A percentile compares a stretch with the other conserved stretches of the same genome.
Conservation (phyloP, 2,888 invertebrate species). For the Macrophya annulata region DNA sequence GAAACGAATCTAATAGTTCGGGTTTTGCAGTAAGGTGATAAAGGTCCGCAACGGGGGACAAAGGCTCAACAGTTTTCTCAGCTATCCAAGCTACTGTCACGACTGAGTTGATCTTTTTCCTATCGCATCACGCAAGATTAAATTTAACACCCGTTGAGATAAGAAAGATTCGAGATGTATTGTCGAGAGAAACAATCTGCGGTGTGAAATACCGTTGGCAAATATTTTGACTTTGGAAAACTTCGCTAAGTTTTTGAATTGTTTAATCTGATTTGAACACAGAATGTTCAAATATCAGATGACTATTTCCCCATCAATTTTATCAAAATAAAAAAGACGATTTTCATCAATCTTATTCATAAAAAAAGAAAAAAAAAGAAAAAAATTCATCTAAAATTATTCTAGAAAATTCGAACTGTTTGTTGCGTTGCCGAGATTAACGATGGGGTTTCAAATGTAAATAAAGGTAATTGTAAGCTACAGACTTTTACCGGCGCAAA, state of each 20-base stretch:
- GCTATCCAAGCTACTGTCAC: constrained; percentile 20
- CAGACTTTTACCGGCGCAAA: constrained; percentile 42
- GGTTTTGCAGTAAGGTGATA: background rate
- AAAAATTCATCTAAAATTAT: constrained; percentile 11
- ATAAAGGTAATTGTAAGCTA: constrained; percentile 46
- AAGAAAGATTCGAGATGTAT: constrained; percentile 33
- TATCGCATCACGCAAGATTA: constrained; percentile 51
- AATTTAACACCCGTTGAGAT: constrained; percentile 51
- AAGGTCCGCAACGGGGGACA: constrained; percentile 21
- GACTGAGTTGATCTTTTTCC: constrained; percentile 51
- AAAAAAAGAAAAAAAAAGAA: no score
- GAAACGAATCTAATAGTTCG: background rate
- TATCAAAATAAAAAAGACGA: background rate
- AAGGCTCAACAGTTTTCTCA: constrained; percentile 46
- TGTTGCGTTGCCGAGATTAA: constrained; percentile 18
- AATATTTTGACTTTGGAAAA: constrained; percentile 1
- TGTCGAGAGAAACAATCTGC: constrained; percentile 38
- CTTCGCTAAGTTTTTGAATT: background rate
- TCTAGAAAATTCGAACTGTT: constrained; percentile 29
- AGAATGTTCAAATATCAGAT: background rate
- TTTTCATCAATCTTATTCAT: constrained; percentile 21
- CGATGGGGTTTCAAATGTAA: constrained; percentile 34
- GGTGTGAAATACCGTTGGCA: constrained; percentile 1
- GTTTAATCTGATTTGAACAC: background rate
- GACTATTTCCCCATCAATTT: background rate